Base-by-base conservation (phyloP, 2,113 vertebrate genomes). In the Scatophagus argus region DNA sequence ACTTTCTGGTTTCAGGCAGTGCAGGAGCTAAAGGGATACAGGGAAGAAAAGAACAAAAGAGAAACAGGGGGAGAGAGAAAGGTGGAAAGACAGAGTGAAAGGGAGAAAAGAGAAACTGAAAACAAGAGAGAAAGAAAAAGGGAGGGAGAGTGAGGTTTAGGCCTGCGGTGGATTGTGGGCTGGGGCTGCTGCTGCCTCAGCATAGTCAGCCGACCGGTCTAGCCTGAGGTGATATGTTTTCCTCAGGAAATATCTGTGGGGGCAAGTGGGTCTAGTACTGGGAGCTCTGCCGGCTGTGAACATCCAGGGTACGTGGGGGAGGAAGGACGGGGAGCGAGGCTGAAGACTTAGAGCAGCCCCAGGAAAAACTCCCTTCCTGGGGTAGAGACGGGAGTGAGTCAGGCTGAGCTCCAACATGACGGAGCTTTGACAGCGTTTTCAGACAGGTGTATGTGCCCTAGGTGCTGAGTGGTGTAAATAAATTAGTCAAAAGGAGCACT, bases 161-260 rank as follows among this genome's bases (percentile, higher is more conserved):
- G 84, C 86, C 87, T 90, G 91, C 66, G 88, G 93, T 91, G 90
- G 91, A 92, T 90, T 91, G 90, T 82, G 91, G 87, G 91, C 80
- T 88, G 82, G 86, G 63, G 77, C 87, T 89, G 89, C 85, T 93
- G 93, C 90, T 93, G 90, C 75, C 90, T 91, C 88, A 92, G 92
- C 91, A 92, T 14, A 90, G 87, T 79, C 69, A 82, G 87, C 86
- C 62, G 81, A 71, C 81, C 49, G 82, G 88, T 79, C 78, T 90
- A 82, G 92, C 89, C 89, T 85, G 87, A 89, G 93, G 88, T 87
- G 88, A 87, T 90, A 76, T 91, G 92, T 94, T 95, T 94, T 94
- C 89, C 91, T 94, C 93, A 94, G 94, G 94, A 94, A 94, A 94
- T 94, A 94, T 94, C 91, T 93, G 91, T 76, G 83, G 89, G 91